Percentiles rank a stretch among this genome's conserved stretches.
phyloP scores from a whole-genome alignment of 2,113 vertebrate species.

The Clarias magur region DNA sequence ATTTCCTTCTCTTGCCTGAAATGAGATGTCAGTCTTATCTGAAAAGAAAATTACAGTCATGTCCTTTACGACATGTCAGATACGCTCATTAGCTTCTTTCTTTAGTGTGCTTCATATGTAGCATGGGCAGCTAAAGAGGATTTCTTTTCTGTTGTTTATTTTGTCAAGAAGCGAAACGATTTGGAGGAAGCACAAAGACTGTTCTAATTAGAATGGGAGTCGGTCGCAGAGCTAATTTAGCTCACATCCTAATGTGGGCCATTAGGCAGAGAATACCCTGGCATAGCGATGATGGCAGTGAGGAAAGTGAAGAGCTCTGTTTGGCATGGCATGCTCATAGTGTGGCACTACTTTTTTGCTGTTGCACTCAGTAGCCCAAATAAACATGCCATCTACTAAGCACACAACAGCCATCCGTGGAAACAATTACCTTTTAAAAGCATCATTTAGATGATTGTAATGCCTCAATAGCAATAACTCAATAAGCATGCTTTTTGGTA shows the following conservation, averaged over 20 bases:
- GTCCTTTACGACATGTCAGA: slow-evolving; percentile 3
- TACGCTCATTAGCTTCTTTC: slow-evolving; percentile 25
- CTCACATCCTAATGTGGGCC: slow-evolving; percentile 27
- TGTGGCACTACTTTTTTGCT: slow-evolving; percentile 15
- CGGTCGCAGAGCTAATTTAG: slow-evolving; percentile 43
- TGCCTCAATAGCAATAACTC: slow-evolving; percentile 40
- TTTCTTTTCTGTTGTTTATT: slow-evolving; percentile 25
- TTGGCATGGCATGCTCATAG: slow-evolving; percentile 35
- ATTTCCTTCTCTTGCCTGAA: slow-evolving; percentile 51
- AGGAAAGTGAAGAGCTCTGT: slow-evolving; percentile 35
- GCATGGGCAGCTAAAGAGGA: slow-evolving; percentile 29
- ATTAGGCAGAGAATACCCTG: slow-evolving; percentile 27
- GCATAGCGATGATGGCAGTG: slow-evolving; percentile 42
- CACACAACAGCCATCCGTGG: slow-evolving; percentile 57
- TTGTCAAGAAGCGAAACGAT: slow-evolving; percentile 41
- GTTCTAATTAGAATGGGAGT: slow-evolving; percentile 44
- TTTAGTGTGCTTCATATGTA: slow-evolving; percentile 35
- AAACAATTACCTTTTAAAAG: slow-evolving; percentile 47
- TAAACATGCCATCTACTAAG: slow-evolving; percentile 46
- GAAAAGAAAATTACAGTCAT: slow-evolving; percentile 37
- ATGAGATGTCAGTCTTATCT: slow-evolving; percentile 58
- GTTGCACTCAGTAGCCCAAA: slow-evolving; percentile 24
- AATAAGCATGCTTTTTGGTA: slow-evolving; percentile 62
- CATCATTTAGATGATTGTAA: slow-evolving; percentile 38
- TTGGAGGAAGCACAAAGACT: slow-evolving; percentile 17